Evolutionary conservation across 2,797 vertebrate species (phyloP), one percentile per base, ranked within the genome.

Genomic region (Cyclopterus lumpus): DNA sequence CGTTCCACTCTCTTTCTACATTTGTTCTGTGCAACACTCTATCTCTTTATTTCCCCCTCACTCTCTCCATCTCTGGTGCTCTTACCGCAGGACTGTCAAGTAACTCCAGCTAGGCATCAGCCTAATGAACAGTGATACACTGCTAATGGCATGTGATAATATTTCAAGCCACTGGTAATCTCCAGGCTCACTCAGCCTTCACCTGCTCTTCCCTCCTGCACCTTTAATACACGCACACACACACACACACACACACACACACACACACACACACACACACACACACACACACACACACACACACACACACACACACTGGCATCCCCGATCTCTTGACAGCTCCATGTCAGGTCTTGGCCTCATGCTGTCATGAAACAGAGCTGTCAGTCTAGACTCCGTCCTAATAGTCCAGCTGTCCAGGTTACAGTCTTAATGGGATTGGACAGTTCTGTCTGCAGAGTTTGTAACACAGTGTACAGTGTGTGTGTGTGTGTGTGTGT

Each of bases 81-180:
- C 78, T 40, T 51, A 88, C 80, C 22, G 30, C 70, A 55, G 76
- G 73, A 57, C 86, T 90, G 90, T 86, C 82, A 72, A 75, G 57
- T 49, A 71, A 51, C 86, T 77, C 71, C 73, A 71, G 78, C 72
- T 59, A 71, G 82, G 85, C 91, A 77, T 93, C 89, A 89, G 77
- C 84, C 80, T 94, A 94, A 94, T 92, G 89, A 94, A 88, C 86
- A 84, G 88, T 90, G 94, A 92, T 92, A 80, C 85, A 64, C 77
- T 79, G 84, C 91, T 94, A 94, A 95, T 94, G 91, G 89, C 83
- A 76, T 89, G 88, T 86, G 90, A 94, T 92, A 87, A 93, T 89
- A 91, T 93, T 94, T 93, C 87, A 77, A 89, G 87, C 88, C 82
- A 85, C 75, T 80, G 76, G 84, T 91, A 90, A 93, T 92, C 89